A percentile compares a stretch with the other conserved stretches of the same genome.
Conservation (phyloP, 2,888 invertebrate species). For the Dicranocentrus wangi region DNA sequence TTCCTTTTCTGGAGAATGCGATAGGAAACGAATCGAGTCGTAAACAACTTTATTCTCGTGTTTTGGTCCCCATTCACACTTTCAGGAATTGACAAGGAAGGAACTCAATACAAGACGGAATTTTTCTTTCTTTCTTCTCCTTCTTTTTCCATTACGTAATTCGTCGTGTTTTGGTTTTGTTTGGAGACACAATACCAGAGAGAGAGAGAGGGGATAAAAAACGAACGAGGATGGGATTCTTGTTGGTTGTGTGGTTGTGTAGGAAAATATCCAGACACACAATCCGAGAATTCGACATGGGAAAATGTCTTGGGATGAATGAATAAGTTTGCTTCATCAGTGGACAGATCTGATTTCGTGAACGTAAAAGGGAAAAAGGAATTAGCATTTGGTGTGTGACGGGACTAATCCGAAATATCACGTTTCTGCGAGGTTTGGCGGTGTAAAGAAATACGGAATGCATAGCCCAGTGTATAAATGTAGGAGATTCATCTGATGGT, state of each 20-base stretch:
- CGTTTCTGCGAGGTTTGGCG: background rate
- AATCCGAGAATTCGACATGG: background rate
- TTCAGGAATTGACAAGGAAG: slow-evolving; percentile 15
- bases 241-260: background rate
- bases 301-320: too few relatives aligned
- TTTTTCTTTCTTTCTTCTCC: background rate
- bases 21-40: slow-evolving; percentile 1
- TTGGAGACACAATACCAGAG: background rate
- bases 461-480: background rate
- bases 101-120: background rate
- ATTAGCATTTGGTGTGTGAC: slow-evolving; percentile 34
- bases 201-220: too few relatives aligned
- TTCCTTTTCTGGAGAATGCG: slow-evolving; percentile 65
- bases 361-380: slow-evolving; percentile 47
- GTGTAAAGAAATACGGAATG: background rate
- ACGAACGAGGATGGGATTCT: background rate
- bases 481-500: background rate
- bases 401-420: background rate
- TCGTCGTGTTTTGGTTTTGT: background rate
- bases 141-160: background rate
- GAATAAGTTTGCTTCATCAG: background rate
- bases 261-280: slow-evolving; percentile 10
- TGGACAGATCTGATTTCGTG: slow-evolving; percentile 43
- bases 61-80: slow-evolving; percentile 47
- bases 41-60: slow-evolving; percentile 46